A percentile compares a stretch with the other conserved stretches of the same genome.
These are phyloP conservation scores for Orchesella cincta DNA, from an alignment of 1,140 invertebrate genomes.

Conservation along the genomic window DNA sequence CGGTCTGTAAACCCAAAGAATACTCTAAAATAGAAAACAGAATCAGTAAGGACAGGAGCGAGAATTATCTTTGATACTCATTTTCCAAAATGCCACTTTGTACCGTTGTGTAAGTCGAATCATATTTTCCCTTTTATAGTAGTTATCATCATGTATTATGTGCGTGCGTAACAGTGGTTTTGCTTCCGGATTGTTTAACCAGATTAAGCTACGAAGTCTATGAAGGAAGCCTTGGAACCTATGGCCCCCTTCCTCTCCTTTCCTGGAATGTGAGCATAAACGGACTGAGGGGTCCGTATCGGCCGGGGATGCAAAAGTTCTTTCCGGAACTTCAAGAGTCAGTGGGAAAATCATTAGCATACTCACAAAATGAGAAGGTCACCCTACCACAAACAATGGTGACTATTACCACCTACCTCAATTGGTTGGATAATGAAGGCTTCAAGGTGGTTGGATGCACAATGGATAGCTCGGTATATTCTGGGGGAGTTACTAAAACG, in stretches of 20 bases:
- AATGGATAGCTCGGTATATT: constrained; percentile 35
- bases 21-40: too few relatives aligned
- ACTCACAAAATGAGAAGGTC: constrained; percentile 6
- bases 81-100: constrained; percentile 33
- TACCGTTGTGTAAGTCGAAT: constrained; percentile 34
- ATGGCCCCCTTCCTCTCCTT: constrained; percentile 27
- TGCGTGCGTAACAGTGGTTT: not conserved
- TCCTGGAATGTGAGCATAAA: constrained; percentile 35
- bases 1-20: too few relatives aligned
- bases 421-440: constrained; percentile 34
- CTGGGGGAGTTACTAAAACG: constrained; percentile 38
- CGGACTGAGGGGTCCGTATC: not conserved
- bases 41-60: too few relatives aligned
- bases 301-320: constrained; percentile 33
- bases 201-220: constrained; percentile 41
- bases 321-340: constrained; percentile 34
- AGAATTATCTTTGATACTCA: not conserved
- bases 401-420: constrained; percentile 22
- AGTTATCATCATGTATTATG: not conserved
- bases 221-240: constrained; percentile 32
- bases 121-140: not conserved
- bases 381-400: constrained; percentile 30
- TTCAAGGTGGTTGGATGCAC: constrained; percentile 19
- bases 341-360: not conserved
- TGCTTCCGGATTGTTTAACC: not conserved